These are phyloP conservation scores for Lasiurus borealis DNA, from an alignment of 2,113 vertebrate species.

Conservation along the genomic window DNA sequence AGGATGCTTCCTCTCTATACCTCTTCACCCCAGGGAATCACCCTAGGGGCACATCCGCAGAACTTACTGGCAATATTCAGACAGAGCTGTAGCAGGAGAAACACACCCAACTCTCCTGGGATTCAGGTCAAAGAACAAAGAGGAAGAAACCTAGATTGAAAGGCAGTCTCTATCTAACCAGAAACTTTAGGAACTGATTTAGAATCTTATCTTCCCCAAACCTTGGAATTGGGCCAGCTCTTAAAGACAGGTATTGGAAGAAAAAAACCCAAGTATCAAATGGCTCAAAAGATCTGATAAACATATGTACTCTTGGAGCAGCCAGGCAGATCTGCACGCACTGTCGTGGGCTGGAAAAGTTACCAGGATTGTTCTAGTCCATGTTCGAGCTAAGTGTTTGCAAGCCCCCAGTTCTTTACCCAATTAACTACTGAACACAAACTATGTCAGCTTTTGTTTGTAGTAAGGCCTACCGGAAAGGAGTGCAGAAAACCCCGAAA, in stretches of 20 bases:
- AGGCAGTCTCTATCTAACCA: conserved; percentile 58
- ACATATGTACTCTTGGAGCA: neutral
- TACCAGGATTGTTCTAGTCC: neutral
- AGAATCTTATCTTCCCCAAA: conserved; percentile 62
- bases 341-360: neutral
- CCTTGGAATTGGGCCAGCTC: conserved; percentile 62
- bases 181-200: conserved; percentile 73
- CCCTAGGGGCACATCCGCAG: neutral
- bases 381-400: neutral
- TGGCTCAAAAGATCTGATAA: conserved; percentile 77
- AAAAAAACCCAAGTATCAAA: conserved; percentile 78
- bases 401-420: neutral
- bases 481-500: neutral
- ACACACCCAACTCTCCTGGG: conserved; percentile 51
- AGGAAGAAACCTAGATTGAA: conserved; percentile 63
- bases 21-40: neutral
- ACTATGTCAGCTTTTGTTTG: neutral
- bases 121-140: conserved; percentile 69
- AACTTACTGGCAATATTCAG: neutral
- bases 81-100: conserved; percentile 30
- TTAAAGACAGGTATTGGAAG: conserved; percentile 47
- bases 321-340: neutral
- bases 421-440: neutral
- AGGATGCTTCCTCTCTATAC: neutral
- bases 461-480: neutral